These are phyloP conservation scores for Clamator glandarius DNA, from an alignment of 2,797 vertebrate genomes.

Conservation along the genomic window DNA sequence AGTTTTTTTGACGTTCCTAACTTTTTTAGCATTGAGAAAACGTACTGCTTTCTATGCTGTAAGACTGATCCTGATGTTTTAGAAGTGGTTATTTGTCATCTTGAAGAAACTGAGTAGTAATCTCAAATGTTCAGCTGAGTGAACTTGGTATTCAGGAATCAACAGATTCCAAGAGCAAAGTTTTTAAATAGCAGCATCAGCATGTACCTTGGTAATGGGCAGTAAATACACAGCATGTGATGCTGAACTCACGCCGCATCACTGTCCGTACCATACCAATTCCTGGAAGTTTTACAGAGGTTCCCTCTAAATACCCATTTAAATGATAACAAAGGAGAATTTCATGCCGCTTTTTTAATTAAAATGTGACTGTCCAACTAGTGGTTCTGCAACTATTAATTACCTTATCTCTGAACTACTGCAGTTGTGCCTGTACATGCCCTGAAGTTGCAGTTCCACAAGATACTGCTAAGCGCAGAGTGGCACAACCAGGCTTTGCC, in stretches of 20 bases:
- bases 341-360: not conserved
- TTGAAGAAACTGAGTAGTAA: not conserved
- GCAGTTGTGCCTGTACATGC: not conserved
- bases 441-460: not conserved
- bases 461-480: not conserved
- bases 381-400: not conserved
- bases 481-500: not conserved
- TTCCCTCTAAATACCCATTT: not conserved
- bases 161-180: not conserved
- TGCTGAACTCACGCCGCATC: accelerated
- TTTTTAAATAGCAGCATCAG: not conserved
- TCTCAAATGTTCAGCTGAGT: not conserved
- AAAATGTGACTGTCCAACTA: not conserved
- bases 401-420: not conserved
- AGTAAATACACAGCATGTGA: not conserved
- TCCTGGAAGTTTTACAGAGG: not conserved
- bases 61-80: not conserved
- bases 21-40: not conserved
- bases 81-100: not conserved
- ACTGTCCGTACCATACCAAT: not conserved
- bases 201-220: not conserved
- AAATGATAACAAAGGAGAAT: not conserved
- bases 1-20: not conserved
- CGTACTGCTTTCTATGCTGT: not conserved
- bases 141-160: not conserved